Conservation (phyloP, 2,113 vertebrate species). For the Labeo catla region DNA sequence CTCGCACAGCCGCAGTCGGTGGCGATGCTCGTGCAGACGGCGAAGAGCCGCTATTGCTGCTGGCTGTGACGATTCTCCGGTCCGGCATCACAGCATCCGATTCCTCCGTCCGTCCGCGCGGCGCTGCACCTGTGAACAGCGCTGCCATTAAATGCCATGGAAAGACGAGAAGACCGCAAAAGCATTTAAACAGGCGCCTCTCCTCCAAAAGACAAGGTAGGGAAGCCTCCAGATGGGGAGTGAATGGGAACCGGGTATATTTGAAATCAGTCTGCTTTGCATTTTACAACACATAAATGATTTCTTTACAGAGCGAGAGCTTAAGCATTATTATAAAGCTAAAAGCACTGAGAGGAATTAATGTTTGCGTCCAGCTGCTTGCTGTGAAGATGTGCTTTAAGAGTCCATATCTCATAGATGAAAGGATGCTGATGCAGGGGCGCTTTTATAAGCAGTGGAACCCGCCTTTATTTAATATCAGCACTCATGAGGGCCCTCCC, state of each 20-base stretch:
- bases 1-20: conserved; percentile 75
- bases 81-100: conserved; percentile 52
- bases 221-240: conserved; percentile 24
- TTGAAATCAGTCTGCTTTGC: not conserved
- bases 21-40: conserved; percentile 65
- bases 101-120: conserved; percentile 49
- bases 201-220: conserved; percentile 74
- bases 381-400: conserved; percentile 2
- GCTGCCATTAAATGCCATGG: conserved; percentile 63
- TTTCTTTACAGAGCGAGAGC: not conserved
- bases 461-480: conserved; percentile 41
- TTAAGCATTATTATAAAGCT: not conserved
- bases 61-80: conserved; percentile 49
- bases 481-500: not conserved
- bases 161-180: conserved; percentile 53
- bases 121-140: conserved; percentile 63
- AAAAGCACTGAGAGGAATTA: not conserved
- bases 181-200: conserved; percentile 69
- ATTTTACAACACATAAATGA: not conserved
- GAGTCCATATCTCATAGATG: not conserved
- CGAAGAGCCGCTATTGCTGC: conserved; percentile 57
- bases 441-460: conserved; percentile 18
- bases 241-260: not conserved
- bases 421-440: conserved; percentile 17
- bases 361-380: not conserved